phyloP scores from a whole-genome alignment of 1,140 invertebrate species.

The Coboldia fuscipes region DNA sequence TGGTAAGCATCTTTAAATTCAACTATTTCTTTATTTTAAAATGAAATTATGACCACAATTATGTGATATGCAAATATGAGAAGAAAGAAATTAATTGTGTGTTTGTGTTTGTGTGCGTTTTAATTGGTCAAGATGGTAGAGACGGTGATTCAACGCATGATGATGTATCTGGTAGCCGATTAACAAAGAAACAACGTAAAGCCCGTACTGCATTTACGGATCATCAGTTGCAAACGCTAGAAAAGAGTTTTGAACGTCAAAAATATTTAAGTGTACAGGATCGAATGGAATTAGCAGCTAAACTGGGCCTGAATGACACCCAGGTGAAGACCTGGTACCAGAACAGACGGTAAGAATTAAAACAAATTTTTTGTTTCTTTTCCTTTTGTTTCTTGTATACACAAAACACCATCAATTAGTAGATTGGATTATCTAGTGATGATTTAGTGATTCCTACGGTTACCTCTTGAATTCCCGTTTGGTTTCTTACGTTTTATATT shows the following conservation, averaged over 20 bases:
- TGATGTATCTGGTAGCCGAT: constrained; percentile 7
- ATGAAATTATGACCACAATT: no score
- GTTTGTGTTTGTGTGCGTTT: not conserved
- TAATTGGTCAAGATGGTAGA: not conserved
- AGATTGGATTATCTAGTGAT: no score
- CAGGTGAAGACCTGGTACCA: constrained; percentile 99
- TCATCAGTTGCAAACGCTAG: constrained; percentile 80
- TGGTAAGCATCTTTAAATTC: not conserved
- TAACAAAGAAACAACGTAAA: constrained; percentile 81
- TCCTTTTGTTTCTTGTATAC: not conserved
- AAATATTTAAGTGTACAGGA: constrained; percentile 95
- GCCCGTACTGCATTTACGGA: constrained; percentile 92
- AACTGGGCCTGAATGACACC: constrained; percentile 81
- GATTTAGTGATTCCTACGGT: no score
- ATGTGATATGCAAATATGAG: no score
- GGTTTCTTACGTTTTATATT: no score
- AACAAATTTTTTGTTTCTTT: constrained; percentile 6
- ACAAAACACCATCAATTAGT: no score
- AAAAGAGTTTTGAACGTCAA: constrained; percentile 88
- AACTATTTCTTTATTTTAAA: not conserved
- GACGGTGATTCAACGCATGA: not conserved
- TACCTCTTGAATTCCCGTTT: no score
- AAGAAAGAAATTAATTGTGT: not conserved
- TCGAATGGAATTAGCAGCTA: constrained; percentile 84
- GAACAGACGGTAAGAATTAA: constrained; percentile 83